These are phyloP conservation scores for Cephus spinipes DNA, from an alignment of 2,888 invertebrate species.

Conservation along the genomic window DNA sequence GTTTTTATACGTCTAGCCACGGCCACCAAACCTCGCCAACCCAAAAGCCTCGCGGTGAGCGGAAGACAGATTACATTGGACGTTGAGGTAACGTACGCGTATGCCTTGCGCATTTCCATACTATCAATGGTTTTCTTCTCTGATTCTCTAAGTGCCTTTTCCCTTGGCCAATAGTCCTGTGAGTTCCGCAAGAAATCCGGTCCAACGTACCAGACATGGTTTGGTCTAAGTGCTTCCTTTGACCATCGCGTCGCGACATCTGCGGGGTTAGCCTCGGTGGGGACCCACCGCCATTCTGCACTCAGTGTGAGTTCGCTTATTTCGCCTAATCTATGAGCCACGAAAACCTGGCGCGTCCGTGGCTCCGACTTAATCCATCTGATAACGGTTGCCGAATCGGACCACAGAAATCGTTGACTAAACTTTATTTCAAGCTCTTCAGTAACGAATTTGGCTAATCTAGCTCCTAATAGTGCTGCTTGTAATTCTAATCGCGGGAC, in stretches of 20 bases:
- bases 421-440: slow-evolving; percentile 3
- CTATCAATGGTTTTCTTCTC: no score
- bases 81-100: no score
- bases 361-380: slow-evolving; percentile 21
- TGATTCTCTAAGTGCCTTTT: no score
- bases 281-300: slow-evolving; percentile 24
- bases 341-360: slow-evolving; percentile 17
- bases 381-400: slow-evolving; percentile 19
- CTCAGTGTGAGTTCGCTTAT: slow-evolving; percentile 24
- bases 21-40: no score
- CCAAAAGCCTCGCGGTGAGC: no score
- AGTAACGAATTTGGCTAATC: neutral
- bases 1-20: neutral
- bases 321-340: slow-evolving; percentile 30
- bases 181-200: neutral
- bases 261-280: slow-evolving; percentile 28
- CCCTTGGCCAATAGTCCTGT: no score
- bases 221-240: no score
- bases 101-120: no score
- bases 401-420: slow-evolving; percentile 8
- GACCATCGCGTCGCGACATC: slow-evolving; percentile 26
- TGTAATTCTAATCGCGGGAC: slow-evolving; percentile 16
- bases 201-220: neutral
- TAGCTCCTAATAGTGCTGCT: slow-evolving; percentile 2
- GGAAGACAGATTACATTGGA: no score